Evolutionary conservation across 1,140 invertebrate genomes (phyloP), one percentile per base, ranked within the genome.

Genomic region (Orchesella cincta): DNA sequence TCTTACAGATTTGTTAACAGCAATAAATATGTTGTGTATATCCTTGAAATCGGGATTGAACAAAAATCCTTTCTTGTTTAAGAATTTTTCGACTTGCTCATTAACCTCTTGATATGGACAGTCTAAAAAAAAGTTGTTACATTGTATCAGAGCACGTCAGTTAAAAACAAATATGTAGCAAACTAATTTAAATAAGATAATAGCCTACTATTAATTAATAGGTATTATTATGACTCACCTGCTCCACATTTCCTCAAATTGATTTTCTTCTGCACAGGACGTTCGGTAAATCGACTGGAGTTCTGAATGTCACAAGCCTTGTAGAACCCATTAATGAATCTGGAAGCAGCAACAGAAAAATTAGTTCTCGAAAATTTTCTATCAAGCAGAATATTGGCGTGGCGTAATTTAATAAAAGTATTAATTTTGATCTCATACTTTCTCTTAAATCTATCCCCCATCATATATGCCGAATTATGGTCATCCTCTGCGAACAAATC

Each of bases 31-130:
- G 31, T 76, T 20, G 2, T 18, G 20, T 1, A 76, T 73, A 39
- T 62, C 52, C 1, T 14, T 34, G 34, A 31, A 57, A 28, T 77
- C 70, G 1, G 51, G 70, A 35, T 26, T 23, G 36, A 64, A 54
- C 18, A 64, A 64, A 23, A n/a, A 28, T 28, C 33, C 70, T 54
- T 73, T 54, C 73, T 71, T 29, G 64, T 77, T 73, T 5, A 64
- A 1, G 5, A 28, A 73, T 31, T 33, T 28, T 23, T 36, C 70
- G 1, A 73, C 8, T 16, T 35, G n/a, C 36, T 5, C 34, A 26
- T 73, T 34, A n/a, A 73, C 39, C 18, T 36, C 12, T 39, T 35
- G 5, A 26, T 39, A 39, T 35, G 14, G 14, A 2, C 33, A 73
- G n/a, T n/a, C n/a, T n/a, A n/a, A n/a, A n/a, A n/a, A n/a, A n/a